Base-by-base conservation (phyloP, 1,140 invertebrate species). In the Drosophila nannoptera region DNA sequence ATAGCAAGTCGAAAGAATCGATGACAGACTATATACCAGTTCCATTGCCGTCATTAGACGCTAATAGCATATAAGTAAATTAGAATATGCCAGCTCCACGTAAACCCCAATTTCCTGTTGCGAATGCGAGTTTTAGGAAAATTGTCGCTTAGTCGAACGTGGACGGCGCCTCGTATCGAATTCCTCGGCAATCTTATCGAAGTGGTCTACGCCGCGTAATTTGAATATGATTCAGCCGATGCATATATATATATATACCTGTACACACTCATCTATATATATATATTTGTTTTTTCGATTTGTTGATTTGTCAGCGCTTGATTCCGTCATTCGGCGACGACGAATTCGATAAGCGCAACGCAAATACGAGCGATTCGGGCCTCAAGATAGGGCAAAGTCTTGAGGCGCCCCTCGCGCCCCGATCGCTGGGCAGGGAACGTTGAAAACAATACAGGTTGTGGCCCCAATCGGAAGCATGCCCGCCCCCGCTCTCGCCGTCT, bases 321-420 rank as follows among this genome's bases (percentile, higher is more conserved):
- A 65, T 65, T 36, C 11, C 62, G 62, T 64, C 62, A 64, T 62
- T 33, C 29, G 46, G 36, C 29, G 35, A 11, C 49, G 52, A 52
- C 65, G 29, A 42, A 12, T 49, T 42, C 8, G 67, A 64, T 69
- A 69, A 69, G 59, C 45, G 45, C 45, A 48, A 16, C 14, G 8
- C 6, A 11, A 61, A 40, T 54, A 22, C 14, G 9, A 2, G 35
- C 29, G 75, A 78, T 75, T 75, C 78, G 56, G 16, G 32, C 14
- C 11, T 52, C 7, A 49, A 59, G 72, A 84, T 82, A 82, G 84
- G 73, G 40, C n/a, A 49, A 66, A 69, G 36, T 73, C 61, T 5
- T 49, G 35, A 5, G 16, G 12, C 55, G 4, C 35, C 40, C 53
- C 40, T 61, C 40, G 64, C 35, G n/a, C n/a, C n/a, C n/a, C n/a